A percentile compares a stretch with the other conserved stretches of the same genome.
These are phyloP conservation scores for Oryzias woworae DNA, from an alignment of 2,113 vertebrate species.

Conservation along the genomic window DNA sequence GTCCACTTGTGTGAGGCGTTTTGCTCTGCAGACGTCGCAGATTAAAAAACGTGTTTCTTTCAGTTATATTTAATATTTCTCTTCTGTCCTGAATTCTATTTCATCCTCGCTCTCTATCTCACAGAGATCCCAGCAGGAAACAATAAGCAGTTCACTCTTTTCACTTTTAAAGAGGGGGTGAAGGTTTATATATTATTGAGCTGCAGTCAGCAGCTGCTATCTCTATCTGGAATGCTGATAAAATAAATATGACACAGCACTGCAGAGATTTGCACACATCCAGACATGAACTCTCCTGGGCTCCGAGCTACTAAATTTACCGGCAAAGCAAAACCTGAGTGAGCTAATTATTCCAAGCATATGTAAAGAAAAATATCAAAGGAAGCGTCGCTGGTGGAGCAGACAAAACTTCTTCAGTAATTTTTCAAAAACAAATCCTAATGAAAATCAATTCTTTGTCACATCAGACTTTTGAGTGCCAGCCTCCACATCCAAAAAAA, in stretches of 20 bases:
- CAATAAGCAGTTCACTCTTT: slow-evolving; percentile 26
- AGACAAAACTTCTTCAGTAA: background rate
- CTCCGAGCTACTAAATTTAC: slow-evolving; percentile 19
- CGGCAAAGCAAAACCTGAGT: slow-evolving; percentile 14
- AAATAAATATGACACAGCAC: slow-evolving; percentile 67
- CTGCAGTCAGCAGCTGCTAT: slow-evolving; percentile 57
- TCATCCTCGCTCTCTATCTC: slow-evolving; percentile 29
- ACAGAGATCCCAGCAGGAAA: slow-evolving; percentile 45
- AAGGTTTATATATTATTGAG: slow-evolving; percentile 70
- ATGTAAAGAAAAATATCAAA: slow-evolving; percentile 6
- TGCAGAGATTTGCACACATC: slow-evolving; percentile 48
- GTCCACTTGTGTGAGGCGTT: slow-evolving; percentile 42
- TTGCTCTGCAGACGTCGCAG: slow-evolving; percentile 37
- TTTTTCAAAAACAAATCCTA: background rate
- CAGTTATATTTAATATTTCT: background rate
- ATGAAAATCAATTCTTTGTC: background rate
- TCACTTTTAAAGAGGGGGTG: slow-evolving; percentile 24
- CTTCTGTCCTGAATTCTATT: slow-evolving; percentile 27
- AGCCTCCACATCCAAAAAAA: too few species aligned
- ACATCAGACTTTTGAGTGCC: background rate
- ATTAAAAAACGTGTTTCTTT: slow-evolving; percentile 8
- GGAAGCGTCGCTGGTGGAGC: slow-evolving; percentile 5
- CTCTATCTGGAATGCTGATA: slow-evolving; percentile 52
- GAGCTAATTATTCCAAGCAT: slow-evolving; percentile 21
- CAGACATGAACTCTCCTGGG: slow-evolving; percentile 39